Evolutionary conservation across 2,797 vertebrate species (phyloP).

Genomic region (Chelmon rostratus): DNA sequence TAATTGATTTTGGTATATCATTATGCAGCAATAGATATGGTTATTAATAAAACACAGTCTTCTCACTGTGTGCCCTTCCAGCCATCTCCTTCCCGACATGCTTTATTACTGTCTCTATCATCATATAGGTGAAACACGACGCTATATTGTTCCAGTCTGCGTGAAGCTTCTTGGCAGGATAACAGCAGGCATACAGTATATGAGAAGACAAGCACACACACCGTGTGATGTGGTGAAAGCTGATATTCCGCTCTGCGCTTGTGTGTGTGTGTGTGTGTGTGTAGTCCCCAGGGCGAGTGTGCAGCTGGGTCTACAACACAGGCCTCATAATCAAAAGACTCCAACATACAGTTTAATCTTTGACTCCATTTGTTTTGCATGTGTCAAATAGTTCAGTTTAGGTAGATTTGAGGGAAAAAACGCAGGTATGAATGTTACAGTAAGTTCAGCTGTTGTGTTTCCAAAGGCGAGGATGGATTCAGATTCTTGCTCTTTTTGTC

Average conservation of each 20-base stretch:
- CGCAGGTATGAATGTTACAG: background rate
- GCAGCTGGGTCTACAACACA: constrained; percentile 25
- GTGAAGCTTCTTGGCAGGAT: constrained; percentile 39
- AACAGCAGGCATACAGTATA: constrained; percentile 34
- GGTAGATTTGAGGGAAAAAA: background rate
- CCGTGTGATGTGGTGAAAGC: constrained; percentile 53
- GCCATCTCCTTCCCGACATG: constrained; percentile 14
- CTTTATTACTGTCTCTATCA: constrained; percentile 4
- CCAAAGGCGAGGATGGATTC: background rate
- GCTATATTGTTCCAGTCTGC: constrained; percentile 30
- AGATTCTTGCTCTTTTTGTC: background rate
- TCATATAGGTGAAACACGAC: constrained; percentile 34
- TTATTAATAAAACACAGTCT: constrained; percentile 38
- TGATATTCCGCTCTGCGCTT: constrained; percentile 43
- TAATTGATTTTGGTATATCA: constrained; percentile 11
- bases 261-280: constrained; percentile 21
- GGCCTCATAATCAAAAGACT: constrained; percentile 24
- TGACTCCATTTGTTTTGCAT: background rate
- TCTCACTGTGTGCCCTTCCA: background rate
- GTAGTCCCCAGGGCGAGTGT: background rate
- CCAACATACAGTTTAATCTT: background rate
- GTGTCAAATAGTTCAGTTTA: background rate
- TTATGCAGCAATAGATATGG: background rate
- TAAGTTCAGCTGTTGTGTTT: background rate
- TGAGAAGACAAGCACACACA: constrained; percentile 43